Base-by-base conservation (phyloP, 92 coral and sea anemone species). In the Metridium senile region DNA sequence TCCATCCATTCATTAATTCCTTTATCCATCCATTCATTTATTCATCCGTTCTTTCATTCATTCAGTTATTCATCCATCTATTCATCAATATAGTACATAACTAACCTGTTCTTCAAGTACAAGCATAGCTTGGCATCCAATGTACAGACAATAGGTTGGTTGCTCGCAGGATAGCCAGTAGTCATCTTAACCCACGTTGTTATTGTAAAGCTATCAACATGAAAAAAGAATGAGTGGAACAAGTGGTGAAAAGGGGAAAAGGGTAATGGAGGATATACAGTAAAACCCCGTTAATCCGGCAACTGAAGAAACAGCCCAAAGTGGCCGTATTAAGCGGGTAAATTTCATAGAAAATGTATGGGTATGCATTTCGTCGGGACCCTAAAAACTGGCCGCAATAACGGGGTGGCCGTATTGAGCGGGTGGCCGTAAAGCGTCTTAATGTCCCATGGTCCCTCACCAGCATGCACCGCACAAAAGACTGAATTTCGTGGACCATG, bases 171-270 rank as follows among this genome's bases (percentile, higher is more conserved):
- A 70, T 94, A 92, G 67, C 68, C 57, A 27, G 88, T 54, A 43
- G 93, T 84, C 95, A 94, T 89, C 89, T 88, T 85, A 9, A 94
- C 90, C 98, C 98, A 94, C 13, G 95, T 53, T 54, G 97, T 92
- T 82, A 94, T 82, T 51, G 97, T 94, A 71, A 94, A 92, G 71
- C 98, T 94, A 68, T 11, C 84, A 71, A 1, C 66, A 33, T 19
- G 45, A 26, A 47, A 0, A 2, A 16, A 52, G n/a, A 10, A 59
- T 59, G n/a, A n/a, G n/a, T n/a, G n/a, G n/a, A n/a, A n/a, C n/a
- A n/a, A n/a, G n/a, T n/a, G n/a, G n/a, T n/a, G n/a, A n/a, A n/a
- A n/a, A n/a, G n/a, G n/a, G n/a, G n/a, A 16, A 54, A 16, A 10
- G 4, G 61, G 17, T 20, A 21, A 20, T 54, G 61, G 3, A 2